A percentile compares a stretch with the other conserved stretches of the same genome.
phyloP scores from a whole-genome alignment of 2,113 vertebrate species.

The Channa argus region DNA sequence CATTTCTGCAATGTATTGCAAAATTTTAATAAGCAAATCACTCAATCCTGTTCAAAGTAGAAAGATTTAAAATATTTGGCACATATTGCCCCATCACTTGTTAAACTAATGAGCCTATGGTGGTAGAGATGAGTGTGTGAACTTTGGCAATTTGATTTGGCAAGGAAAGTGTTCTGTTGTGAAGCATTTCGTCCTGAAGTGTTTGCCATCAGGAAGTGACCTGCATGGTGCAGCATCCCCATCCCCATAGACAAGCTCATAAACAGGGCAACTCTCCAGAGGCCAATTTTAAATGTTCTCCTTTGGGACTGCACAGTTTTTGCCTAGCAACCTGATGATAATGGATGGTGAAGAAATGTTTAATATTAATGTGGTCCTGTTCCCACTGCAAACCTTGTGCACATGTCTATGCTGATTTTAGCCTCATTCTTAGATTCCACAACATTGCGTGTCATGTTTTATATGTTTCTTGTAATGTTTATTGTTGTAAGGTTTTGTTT shows the following conservation, averaged over 20 bases:
- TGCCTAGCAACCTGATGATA: conserved; percentile 3
- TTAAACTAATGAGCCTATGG: neutral
- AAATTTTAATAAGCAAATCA: too few relatives aligned
- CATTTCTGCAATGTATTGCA: too few relatives aligned
- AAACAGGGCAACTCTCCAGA: conserved; percentile 42
- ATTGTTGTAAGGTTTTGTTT: neutral
- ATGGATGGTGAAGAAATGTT: conserved; percentile 27
- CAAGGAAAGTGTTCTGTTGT: neutral
- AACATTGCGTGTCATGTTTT: too few relatives aligned
- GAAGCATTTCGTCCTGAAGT: conserved; percentile 37
- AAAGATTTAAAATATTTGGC: too few relatives aligned
- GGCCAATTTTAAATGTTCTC: conserved; percentile 3
- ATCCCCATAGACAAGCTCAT: conserved; percentile 29
- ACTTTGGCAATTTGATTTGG: conserved; percentile 2
- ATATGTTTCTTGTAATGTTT: too few relatives aligned
- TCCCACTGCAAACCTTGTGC: too few relatives aligned
- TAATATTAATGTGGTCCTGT: neutral
- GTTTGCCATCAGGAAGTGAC: conserved; percentile 38
- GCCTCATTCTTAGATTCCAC: too few relatives aligned
- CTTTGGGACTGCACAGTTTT: conserved; percentile 22
- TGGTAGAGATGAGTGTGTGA: too few relatives aligned
- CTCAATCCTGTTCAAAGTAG: too few relatives aligned
- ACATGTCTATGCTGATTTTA: neutral
- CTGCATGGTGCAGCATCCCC: neutral
- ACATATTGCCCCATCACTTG: neutral